Percentiles rank a stretch among this genome's conserved stretches.
These are phyloP conservation scores for Malurus alboscapulatus DNA, from an alignment of 2,113 vertebrate genomes.

Conservation along the genomic window DNA sequence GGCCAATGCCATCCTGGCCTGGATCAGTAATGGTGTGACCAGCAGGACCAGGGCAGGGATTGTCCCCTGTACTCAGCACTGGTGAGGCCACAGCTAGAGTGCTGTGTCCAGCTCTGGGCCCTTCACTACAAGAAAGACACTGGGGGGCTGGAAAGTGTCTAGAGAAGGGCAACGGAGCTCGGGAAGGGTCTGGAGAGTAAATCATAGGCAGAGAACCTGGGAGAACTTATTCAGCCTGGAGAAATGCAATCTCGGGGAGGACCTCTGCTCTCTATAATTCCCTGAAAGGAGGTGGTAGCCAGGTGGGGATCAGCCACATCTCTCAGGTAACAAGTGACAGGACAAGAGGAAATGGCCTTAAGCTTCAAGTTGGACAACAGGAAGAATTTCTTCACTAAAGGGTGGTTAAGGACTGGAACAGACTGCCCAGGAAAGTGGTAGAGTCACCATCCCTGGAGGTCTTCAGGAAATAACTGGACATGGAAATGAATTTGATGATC, in stretches of 20 bases:
- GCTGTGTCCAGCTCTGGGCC: not conserved
- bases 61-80: accelerated
- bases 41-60: not conserved
- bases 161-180: accelerated
- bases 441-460: not conserved
- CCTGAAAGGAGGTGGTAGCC: not conserved
- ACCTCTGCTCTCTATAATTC: not conserved
- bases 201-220: not conserved
- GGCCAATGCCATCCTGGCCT: not conserved
- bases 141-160: not conserved
- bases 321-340: not conserved
- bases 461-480: not conserved
- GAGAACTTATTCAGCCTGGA: not conserved
- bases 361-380: not conserved
- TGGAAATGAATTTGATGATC: no score
- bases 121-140: not conserved
- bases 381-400: not conserved
- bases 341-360: not conserved
- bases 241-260: not conserved
- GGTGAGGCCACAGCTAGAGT: not conserved
- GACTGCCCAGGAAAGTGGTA: not conserved
- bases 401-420: not conserved
- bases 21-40: not conserved
- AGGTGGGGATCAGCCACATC: accelerated
- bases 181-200: not conserved